Percentiles rank a stretch among this genome's conserved stretches.
phyloP scores from a whole-genome alignment of 2,797 vertebrate species.

The Brotula barbata region DNA sequence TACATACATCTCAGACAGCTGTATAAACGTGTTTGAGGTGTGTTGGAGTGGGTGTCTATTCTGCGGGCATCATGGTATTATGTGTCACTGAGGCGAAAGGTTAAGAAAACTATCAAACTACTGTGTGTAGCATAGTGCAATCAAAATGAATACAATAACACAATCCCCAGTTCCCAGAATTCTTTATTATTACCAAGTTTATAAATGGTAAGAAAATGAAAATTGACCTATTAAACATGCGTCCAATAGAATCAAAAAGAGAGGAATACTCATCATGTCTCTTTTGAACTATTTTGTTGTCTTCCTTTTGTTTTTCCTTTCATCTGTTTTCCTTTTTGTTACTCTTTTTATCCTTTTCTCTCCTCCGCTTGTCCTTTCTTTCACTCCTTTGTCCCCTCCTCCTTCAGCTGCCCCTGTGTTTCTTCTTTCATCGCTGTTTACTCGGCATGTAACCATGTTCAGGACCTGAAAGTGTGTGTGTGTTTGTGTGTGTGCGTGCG shows the following conservation, averaged over 20 bases:
- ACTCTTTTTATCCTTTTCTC: not conserved
- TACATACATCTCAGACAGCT: conserved; percentile 48
- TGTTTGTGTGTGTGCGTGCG: no score
- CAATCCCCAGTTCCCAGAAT: no score
- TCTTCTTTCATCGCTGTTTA: conserved; percentile 25
- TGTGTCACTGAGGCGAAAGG: conserved; percentile 49
- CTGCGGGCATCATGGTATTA: conserved; percentile 25
- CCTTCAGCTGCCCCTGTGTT: conserved; percentile 11
- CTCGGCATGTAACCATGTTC: conserved; percentile 4
- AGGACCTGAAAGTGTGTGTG: conserved; percentile 4
- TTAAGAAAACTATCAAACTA: conserved; percentile 46
- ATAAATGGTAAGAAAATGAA: no score
- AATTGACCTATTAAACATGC: no score
- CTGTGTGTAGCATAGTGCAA: conserved; percentile 1
- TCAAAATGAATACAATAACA: not conserved
- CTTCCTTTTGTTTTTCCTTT: not conserved
- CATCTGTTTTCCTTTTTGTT: not conserved
- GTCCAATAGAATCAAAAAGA: no score
- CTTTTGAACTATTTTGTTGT: not conserved
- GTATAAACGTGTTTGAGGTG: conserved; percentile 48
- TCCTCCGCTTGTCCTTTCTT: not conserved
- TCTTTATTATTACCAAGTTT: no score
- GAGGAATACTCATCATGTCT: no score
- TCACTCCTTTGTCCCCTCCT: not conserved
- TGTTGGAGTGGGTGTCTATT: conserved; percentile 30